Evolutionary conservation across 2,113 vertebrate genomes (phyloP).

Genomic region (Poecile atricapillus): DNA sequence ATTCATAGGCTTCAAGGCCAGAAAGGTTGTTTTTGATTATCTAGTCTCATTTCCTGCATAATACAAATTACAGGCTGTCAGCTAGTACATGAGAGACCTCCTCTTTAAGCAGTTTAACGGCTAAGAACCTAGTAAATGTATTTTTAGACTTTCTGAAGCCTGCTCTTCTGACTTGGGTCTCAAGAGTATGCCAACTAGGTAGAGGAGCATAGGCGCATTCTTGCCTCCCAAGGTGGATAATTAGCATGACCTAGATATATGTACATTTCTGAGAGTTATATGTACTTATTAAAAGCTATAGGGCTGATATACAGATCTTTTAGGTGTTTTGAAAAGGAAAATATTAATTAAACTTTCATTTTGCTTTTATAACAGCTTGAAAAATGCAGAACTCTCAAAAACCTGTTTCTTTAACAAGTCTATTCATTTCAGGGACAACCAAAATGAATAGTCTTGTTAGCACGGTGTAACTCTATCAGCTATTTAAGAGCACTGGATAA

Average conservation of each 20-base stretch:
- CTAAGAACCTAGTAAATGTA: constrained; percentile 18
- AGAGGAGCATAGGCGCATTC: not conserved
- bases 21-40: constrained; percentile 6
- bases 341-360: not conserved
- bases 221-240: constrained; percentile 29
- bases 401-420: not conserved
- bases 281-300: constrained; percentile 13
- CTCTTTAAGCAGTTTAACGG: constrained; percentile 13
- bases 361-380: not conserved
- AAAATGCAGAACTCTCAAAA: not conserved
- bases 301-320: not conserved
- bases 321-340: not conserved
- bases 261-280: constrained; percentile 21
- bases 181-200: constrained; percentile 29
- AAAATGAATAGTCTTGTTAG: not conserved
- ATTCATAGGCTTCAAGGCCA: constrained; percentile 2
- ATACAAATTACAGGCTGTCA: constrained; percentile 16
- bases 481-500: not conserved
- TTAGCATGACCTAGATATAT: constrained; percentile 51
- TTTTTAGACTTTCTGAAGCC: constrained; percentile 54
- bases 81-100: not conserved
- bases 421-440: not conserved
- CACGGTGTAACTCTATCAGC: not conserved
- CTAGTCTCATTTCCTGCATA: not conserved
- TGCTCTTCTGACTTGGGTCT: constrained; percentile 19